These are phyloP conservation scores for Perognathus longimembris DNA, from an alignment of 2,113 vertebrate species.

Conservation along the genomic window DNA sequence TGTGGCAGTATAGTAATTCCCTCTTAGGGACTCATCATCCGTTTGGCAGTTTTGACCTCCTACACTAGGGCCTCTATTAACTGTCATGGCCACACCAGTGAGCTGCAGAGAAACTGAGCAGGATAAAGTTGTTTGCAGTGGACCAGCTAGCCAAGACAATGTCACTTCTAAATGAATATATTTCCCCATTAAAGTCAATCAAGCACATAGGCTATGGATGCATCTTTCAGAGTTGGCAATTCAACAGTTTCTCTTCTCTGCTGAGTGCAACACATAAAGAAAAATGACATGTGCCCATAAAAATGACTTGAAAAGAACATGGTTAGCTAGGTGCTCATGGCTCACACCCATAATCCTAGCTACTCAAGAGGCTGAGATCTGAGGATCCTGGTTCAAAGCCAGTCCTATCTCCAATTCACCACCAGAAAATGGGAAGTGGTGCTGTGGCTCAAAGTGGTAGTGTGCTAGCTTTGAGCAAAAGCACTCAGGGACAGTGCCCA, in stretches of 20 bases:
- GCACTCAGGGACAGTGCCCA: too few species aligned
- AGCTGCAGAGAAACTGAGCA: not conserved
- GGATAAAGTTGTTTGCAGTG: not conserved
- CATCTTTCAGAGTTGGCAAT: not conserved
- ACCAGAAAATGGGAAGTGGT: too few species aligned
- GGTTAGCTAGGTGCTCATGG: not conserved
- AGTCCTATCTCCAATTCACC: too few species aligned
- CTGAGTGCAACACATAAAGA: not conserved
- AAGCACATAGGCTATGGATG: not conserved
- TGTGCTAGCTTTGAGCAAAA: too few species aligned
- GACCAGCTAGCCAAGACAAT: conserved; percentile 31
- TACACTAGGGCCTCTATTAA: not conserved
- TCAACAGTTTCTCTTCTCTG: not conserved
- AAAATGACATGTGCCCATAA: not conserved
- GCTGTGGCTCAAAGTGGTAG: too few species aligned
- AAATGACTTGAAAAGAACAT: not conserved
- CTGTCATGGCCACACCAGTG: not conserved
- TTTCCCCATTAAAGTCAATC: conserved; percentile 36
- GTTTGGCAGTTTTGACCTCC: not conserved
- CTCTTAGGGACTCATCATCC: not conserved
- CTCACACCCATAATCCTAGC: too few species aligned
- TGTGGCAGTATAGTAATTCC: not conserved
- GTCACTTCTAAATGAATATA: conserved; percentile 56
- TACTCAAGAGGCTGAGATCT: too few species aligned
- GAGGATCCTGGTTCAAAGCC: too few species aligned